A percentile compares a stretch with the other conserved stretches of the same genome.
phyloP scores from a whole-genome alignment of 2,797 vertebrate species.

The Emys orbicularis region DNA sequence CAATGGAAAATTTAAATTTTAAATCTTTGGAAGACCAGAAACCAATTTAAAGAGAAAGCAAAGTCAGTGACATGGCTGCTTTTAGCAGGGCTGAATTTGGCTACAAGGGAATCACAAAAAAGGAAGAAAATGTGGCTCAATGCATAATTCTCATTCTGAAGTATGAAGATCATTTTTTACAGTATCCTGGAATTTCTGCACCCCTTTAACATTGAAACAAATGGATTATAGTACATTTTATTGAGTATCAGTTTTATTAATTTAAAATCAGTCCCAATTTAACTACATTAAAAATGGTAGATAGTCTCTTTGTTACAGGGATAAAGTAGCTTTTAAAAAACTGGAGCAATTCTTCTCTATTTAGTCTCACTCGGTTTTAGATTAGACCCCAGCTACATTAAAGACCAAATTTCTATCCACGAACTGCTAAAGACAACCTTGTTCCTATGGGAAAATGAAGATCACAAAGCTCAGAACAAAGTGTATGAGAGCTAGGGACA shows the following conservation, averaged over 20 bases:
- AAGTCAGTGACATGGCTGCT: neutral
- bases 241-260: neutral
- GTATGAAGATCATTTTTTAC: neutral
- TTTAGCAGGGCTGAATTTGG: neutral
- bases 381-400: too few relatives aligned
- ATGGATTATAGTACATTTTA: neutral
- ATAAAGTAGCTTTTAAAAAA: neutral
- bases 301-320: neutral
- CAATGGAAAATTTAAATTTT: neutral
- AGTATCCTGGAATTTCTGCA: neutral
- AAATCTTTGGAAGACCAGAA: neutral
- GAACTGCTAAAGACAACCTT: neutral
- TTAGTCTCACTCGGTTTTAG: neutral
- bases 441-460: neutral
- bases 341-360: neutral
- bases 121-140: neutral
- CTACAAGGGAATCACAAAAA: neutral
- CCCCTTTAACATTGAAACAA: fast-evolving
- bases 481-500: neutral
- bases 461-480: neutral
- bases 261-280: neutral
- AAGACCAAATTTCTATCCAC: neutral
- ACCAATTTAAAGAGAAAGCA: neutral
- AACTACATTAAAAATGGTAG: neutral
- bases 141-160: neutral